A percentile compares a stretch with the other conserved stretches of the same genome.
phyloP scores from a whole-genome alignment of 1,140 invertebrate species.

The Musca vetustissima region DNA sequence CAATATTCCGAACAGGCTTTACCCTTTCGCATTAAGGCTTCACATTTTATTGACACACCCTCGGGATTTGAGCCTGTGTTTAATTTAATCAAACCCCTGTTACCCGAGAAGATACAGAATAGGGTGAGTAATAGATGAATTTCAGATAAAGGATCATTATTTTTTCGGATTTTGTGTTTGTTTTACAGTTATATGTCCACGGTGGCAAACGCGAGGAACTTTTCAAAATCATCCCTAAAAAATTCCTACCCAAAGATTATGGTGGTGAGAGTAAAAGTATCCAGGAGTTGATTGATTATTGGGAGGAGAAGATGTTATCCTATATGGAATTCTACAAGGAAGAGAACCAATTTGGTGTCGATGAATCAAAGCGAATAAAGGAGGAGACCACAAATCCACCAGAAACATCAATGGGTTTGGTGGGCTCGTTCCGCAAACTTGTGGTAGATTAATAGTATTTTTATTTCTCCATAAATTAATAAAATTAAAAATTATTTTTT shows the following conservation, averaged over 20 bases:
- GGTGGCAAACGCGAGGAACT: conserved; percentile 38
- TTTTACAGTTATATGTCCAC: conserved; percentile 35
- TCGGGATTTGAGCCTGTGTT: conserved; percentile 52
- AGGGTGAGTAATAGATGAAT: too few species aligned
- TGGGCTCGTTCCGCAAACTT: conserved; percentile 7
- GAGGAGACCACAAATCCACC: too few species aligned
- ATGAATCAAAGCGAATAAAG: conserved; percentile 45
- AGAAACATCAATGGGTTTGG: not conserved
- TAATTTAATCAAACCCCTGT: conserved; percentile 2
- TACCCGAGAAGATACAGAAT: conserved; percentile 6
- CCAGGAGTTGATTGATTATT: conserved; percentile 54
- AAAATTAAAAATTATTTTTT: too few species aligned
- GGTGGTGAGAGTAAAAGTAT: conserved; percentile 56
- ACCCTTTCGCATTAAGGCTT: conserved; percentile 50
- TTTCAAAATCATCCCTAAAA: conserved; percentile 51
- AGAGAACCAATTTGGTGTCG: conserved; percentile 57
- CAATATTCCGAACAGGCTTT: conserved; percentile 15
- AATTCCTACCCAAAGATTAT: conserved; percentile 59
- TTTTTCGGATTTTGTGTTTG: not conserved
- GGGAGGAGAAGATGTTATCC: conserved; percentile 57
- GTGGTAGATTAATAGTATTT: not conserved
- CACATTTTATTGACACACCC: conserved; percentile 58
- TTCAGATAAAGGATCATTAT: too few species aligned
- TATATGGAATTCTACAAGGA: conserved; percentile 56
- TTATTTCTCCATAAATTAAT: too few species aligned